phyloP scores from a whole-genome alignment of 2,797 vertebrate species.

The Parauchenoglanis ngamensis region DNA sequence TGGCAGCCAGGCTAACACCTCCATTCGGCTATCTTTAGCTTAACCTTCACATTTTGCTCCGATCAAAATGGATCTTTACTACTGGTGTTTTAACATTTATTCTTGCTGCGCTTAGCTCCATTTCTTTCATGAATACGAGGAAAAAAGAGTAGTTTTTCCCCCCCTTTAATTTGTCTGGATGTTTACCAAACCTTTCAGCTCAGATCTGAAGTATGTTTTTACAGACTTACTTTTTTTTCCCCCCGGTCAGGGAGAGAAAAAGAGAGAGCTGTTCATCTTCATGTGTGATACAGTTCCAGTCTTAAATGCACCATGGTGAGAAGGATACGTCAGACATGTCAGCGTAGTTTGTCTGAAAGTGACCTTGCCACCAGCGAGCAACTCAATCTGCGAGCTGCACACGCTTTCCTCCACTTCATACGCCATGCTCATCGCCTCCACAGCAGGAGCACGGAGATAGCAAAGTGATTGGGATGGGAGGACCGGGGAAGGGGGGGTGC shows the following conservation, averaged over 20 bases:
- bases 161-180: neutral
- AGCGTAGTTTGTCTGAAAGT: slow-evolving; percentile 33
- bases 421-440: slow-evolving; percentile 28
- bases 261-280: neutral
- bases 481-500: neutral
- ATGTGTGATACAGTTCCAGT: neutral
- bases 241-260: no score
- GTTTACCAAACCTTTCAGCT: neutral
- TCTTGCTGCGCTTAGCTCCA: neutral
- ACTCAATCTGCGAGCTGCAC: slow-evolving; percentile 43
- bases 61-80: neutral
- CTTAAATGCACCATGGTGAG: slow-evolving; percentile 4
- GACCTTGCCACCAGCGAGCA: slow-evolving; percentile 34
- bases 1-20: neutral
- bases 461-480: neutral
- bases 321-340: slow-evolving; percentile 18
- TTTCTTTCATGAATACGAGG: neutral
- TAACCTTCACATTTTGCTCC: neutral
- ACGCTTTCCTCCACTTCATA: slow-evolving; percentile 40
- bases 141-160: neutral
- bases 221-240: neutral
- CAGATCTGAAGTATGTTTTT: neutral
- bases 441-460: slow-evolving; percentile 43
- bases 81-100: neutral
- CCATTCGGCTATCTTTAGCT: neutral